Percentiles rank a stretch among this genome's conserved stretches.
These are phyloP conservation scores for Nomada hirtipes DNA, from an alignment of 2,888 invertebrate genomes.

Conservation along the genomic window DNA sequence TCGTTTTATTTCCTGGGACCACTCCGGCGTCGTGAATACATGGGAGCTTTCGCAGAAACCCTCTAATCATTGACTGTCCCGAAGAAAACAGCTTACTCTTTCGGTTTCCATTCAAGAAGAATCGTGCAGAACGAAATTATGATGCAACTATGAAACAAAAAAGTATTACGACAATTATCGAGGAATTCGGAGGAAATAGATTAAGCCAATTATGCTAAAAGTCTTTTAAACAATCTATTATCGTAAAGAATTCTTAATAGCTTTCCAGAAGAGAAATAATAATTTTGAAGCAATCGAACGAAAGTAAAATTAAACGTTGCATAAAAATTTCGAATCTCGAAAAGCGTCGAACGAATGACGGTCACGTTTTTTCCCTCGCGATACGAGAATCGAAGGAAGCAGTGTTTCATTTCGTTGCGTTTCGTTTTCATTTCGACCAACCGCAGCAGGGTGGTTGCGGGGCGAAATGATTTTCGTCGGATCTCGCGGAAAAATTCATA, in stretches of 20 bases:
- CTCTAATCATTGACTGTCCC: constrained; percentile 37
- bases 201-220: too few relatives aligned
- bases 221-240: too few relatives aligned
- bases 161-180: too few relatives aligned
- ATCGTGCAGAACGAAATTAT: constrained; percentile 1
- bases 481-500: constrained; percentile 62
- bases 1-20: constrained; percentile 35
- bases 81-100: constrained; percentile 20
- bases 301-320: not conserved
- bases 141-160: not conserved
- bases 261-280: too few relatives aligned
- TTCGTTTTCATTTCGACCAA: constrained; percentile 35
- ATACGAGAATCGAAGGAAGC: constrained; percentile 14
- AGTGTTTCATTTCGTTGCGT: constrained; percentile 34
- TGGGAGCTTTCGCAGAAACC: not conserved
- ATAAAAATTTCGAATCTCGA: constrained; percentile 11
- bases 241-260: too few relatives aligned
- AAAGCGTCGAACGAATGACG: constrained; percentile 12
- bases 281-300: not conserved
- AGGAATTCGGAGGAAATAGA: too few relatives aligned
- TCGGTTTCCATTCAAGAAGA: not conserved
- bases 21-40: not conserved
- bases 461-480: constrained; percentile 59
- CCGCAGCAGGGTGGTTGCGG: not conserved
- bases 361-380: not conserved